Base-by-base conservation (phyloP, 2,113 vertebrate genomes). In the Nyctibius bracteatus region DNA sequence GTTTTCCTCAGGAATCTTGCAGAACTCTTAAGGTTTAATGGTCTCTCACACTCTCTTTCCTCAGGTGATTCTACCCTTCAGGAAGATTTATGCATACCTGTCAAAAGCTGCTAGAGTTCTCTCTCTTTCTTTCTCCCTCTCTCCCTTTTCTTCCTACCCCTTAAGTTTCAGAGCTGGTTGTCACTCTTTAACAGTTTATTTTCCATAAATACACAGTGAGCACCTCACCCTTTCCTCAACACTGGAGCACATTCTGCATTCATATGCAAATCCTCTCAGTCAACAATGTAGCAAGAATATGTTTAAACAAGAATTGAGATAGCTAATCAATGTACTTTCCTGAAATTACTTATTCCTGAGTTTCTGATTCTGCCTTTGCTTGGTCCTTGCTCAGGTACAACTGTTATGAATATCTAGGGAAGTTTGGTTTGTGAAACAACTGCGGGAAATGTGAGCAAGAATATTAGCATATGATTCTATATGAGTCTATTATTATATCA, bases 261-360 rank as follows among this genome's bases (percentile, higher is more conserved):
- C 43, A 92, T 87, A 95, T 96, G 96, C 73, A 97, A 98, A 97
- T 96, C 70, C 39, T 79, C 52, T 84, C 88, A 93, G 86, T 96
- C 90, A 96, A 89, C 62, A 96, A 47, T 35, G 86, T 77, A 96
- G 66, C 86, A 96, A 67, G 51, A 94, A 92, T 87, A 79, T 94
- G 58, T 95, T 97, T 92, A 95, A 95, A 93, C 87, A 96, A 55
- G 92, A 93, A 93, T 49, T 78, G 72, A 96, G 63, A 95, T 92
- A 94, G 65, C 39, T 94, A 95, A 94, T 97, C 93, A 87, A 79
- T 86, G 88, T 87, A 63, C 74, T 93, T 94, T 94, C 87, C 75
- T 86, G 81, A 89, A 94, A 72, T 94, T 90, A 86, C n/a, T 57
- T 81, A 92, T 93, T 94, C 52, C 68, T 47, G 30, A 46, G 27